These are phyloP conservation scores for Drosophila bunnanda DNA, from an alignment of 2,888 invertebrate species.

Conservation along the genomic window DNA sequence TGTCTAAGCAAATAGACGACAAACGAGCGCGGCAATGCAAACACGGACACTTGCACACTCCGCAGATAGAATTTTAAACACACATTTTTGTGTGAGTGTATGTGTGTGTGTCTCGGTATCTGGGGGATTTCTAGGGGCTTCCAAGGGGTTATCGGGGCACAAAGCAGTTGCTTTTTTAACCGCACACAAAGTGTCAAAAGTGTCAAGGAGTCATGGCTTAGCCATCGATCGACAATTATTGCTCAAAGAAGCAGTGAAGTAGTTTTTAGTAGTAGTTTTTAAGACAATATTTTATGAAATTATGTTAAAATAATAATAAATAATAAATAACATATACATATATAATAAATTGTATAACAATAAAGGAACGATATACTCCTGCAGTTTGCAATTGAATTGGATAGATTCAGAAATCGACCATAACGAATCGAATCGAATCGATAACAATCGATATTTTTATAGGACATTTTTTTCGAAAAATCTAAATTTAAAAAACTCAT, in stretches of 20 bases:
- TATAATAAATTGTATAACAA: too few species aligned
- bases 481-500: too few species aligned
- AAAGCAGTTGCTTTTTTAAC: slow-evolving; percentile 29
- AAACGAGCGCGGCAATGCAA: slow-evolving; percentile 71
- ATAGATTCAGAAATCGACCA: too few species aligned
- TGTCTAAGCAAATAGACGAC: slow-evolving; percentile 75
- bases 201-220: slow-evolving; percentile 43
- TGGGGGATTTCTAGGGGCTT: slow-evolving; percentile 39
- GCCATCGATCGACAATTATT: slow-evolving; percentile 45
- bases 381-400: too few species aligned
- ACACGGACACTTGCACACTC: slow-evolving; percentile 74
- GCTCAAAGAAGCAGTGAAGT: neutral
- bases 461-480: too few species aligned
- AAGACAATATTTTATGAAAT: neutral
- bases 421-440: too few species aligned
- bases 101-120: slow-evolving; percentile 2
- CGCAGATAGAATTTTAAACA: slow-evolving; percentile 50
- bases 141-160: slow-evolving; percentile 20
- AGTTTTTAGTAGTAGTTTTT: too few species aligned
- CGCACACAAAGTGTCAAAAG: slow-evolving; percentile 60
- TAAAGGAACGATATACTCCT: too few species aligned
- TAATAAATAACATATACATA: too few species aligned
- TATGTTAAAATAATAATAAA: too few species aligned
- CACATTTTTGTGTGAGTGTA: slow-evolving; percentile 10
- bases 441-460: too few species aligned